Evolutionary conservation across 2,888 invertebrate genomes (phyloP), one percentile per base, ranked within the genome.

Genomic region (Spodoptera exigua): DNA sequence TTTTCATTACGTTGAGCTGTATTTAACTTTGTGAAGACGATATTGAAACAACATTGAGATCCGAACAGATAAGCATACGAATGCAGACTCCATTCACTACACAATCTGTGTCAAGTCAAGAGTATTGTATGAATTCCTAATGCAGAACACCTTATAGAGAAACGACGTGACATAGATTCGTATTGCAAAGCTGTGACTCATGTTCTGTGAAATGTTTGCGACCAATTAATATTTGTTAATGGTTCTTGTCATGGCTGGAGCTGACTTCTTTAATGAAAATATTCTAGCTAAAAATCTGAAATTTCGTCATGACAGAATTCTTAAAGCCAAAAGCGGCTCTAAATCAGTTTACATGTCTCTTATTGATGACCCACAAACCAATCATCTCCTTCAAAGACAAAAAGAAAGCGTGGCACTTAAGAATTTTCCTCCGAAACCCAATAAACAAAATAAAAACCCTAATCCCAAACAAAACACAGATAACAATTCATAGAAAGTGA

Each of bases 131-230:
- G 74, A 76, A 78, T 76, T 61, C 56, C 43, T 68, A 75, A 76
- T 72, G 76, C 64, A 68, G 44, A 48, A 49, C 51, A 70, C 75
- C 75, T 72, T 76, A 76, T 71, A 78, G 41, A 76, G 58, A 52
- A 70, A 67, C 73, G 52, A 78, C 76, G 79, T 72, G 79, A 75
- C 75, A 78, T 64, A 75, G 76, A 78, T 78, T 68, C 68, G 47
- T 67, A 62, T 72, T 69, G 70, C 68, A 62, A 73, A 48, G 52
- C 61, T 16, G 53, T 78, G 79, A 75, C 51, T 75, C 75, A 75
- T 53, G 35, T 41, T 57, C 61, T 74, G 68, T 74, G 63, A 69
- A 69, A 74, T 61, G 53, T 62, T 70, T 43, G 51, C 3, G 62
- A 51, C 35, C 63, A 69, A 69, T 69, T 69, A 69, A 61, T 74